Evolutionary conservation across 2,113 vertebrate genomes (phyloP).

Genomic region (Apteryx mantelli): DNA sequence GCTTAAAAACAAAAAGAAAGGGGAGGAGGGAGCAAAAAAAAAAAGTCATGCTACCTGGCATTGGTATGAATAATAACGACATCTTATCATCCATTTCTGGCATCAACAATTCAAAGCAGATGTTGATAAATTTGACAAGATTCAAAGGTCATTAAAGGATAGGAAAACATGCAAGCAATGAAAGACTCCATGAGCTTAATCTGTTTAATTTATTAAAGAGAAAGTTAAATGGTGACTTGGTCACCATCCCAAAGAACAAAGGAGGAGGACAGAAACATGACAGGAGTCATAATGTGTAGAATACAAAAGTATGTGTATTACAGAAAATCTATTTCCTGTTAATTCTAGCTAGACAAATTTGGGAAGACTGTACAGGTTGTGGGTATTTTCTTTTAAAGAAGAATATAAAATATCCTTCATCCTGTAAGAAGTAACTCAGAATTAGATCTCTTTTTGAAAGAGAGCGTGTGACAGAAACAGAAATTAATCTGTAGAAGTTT

Average conservation of each 20-base stretch:
- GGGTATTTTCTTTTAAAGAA: not conserved
- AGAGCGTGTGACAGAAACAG: not conserved
- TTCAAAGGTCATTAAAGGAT: not conserved
- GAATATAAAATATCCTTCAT: not conserved
- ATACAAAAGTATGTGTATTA: not conserved
- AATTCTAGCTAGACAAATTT: not conserved
- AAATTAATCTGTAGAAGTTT: not conserved
- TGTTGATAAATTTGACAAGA: not conserved
- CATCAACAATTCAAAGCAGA: not conserved
- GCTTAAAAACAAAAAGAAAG: not conserved
- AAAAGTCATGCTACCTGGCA: not conserved
- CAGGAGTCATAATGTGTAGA: too few species aligned
- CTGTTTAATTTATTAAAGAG: not conserved
- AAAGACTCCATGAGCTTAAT: not conserved
- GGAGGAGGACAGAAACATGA: not conserved
- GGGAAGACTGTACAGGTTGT: not conserved
- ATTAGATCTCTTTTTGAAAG: not conserved
- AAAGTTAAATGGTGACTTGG: not conserved
- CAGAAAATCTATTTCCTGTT: not conserved
- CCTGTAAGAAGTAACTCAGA: not conserved
- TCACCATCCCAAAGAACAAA: rapidly evolving
- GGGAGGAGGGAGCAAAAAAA: not conserved
- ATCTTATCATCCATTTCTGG: not conserved
- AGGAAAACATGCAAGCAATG: not conserved
- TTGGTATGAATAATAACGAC: too few species aligned